Evolutionary conservation across 2,888 invertebrate species (phyloP), one percentile per base, ranked within the genome.

Genomic region (Sphaerophoria rueppellii): DNA sequence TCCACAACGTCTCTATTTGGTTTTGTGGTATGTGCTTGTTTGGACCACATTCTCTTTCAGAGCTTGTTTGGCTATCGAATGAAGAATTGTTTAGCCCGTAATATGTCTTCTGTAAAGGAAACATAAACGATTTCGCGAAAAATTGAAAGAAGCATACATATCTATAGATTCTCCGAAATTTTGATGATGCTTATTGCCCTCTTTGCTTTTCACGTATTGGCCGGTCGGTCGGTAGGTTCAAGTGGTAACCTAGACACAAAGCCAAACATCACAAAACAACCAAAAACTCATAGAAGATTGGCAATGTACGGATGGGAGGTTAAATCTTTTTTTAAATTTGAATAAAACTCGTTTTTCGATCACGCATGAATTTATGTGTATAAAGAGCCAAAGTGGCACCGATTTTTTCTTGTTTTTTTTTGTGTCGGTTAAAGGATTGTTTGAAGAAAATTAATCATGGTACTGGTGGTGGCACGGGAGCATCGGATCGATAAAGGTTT

Each of bases 21-120:
- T 0, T 2, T 5, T 16, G n/a, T 0, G 37, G 48, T 69, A 52
- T 67, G 54, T 73, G 58, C 73, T 61, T 24, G 52, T 69, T 54
- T 50, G 40, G 70, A 82, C 70, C 74, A 79, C 82, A 82, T 82
- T 82, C 79, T 82, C 82, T 79, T 82, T 69, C 58, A 50, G 52
- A 74, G 69, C 82, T 79, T 63, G 70, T 69, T 70, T 82, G 65
- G 69, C 71, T 60, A 78, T 74, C 79, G 70, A 46, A 74, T 79
- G 69, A 72, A 67, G 71, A 34, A 72, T 72, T 77, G 72, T 48
- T 34, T 50, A 11, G 71, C 12, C 54, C 73, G 61, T 70, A 55
- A 55, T 55, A 60, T 72, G 14, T 63, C 72, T 73, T 72, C 72
- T 73, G 65, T 52, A 71, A 71, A 61, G 71, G 67, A 57, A 72